These are phyloP conservation scores for Tipula helvola DNA, from an alignment of 2,888 invertebrate species.

Conservation along the genomic window DNA sequence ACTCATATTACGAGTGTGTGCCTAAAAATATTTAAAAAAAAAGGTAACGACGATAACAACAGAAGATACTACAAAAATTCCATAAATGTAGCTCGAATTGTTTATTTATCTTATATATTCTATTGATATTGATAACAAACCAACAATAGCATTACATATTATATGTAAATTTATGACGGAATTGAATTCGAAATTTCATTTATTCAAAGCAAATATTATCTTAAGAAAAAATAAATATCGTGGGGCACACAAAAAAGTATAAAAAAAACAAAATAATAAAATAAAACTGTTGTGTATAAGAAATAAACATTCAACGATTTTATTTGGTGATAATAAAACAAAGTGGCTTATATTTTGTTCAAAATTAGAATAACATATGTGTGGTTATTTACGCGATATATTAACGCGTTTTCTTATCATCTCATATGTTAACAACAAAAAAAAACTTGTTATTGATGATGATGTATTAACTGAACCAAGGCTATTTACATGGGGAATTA, in stretches of 20 bases:
- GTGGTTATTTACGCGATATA: background rate
- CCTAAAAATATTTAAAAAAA: background rate
- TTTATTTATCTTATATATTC: background rate
- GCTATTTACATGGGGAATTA: background rate
- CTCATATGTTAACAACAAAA: background rate
- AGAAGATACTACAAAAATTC: background rate
- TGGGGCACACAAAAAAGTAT: background rate
- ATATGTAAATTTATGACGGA: background rate
- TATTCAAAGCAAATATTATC: background rate
- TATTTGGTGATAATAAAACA: background rate
- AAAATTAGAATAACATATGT: background rate
- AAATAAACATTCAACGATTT: background rate
- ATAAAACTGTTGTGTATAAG: background rate
- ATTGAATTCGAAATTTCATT: background rate
- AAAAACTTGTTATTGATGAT: background rate
- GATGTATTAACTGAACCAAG: background rate
- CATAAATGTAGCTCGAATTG: background rate
- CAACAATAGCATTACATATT: background rate
- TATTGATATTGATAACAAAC: background rate
- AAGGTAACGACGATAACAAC: background rate
- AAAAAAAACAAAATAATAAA: background rate
- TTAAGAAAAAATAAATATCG: background rate
- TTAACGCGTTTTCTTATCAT: background rate
- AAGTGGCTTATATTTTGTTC: background rate
- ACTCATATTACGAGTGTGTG: no score